Evolutionary conservation across 2,113 vertebrate genomes (phyloP).

Genomic region (Panthera uncia): DNA sequence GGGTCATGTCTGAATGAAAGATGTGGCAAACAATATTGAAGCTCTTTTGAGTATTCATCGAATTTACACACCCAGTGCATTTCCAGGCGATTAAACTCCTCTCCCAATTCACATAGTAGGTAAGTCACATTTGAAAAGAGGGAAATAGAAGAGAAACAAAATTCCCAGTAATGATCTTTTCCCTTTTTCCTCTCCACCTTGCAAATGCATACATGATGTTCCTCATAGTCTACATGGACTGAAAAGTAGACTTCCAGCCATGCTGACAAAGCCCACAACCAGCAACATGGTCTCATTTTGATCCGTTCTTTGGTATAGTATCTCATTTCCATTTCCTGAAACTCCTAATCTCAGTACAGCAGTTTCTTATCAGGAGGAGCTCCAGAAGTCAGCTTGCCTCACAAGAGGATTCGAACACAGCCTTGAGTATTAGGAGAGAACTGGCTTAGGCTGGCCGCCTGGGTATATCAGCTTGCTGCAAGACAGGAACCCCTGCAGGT

Average conservation of each 20-base stretch:
- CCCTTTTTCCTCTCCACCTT: neutral
- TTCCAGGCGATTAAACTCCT: neutral
- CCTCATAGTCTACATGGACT: neutral
- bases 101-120: neutral
- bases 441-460: neutral
- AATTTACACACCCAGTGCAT: neutral
- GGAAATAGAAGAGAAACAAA: neutral
- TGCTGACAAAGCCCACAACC: neutral
- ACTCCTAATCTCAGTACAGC: neutral
- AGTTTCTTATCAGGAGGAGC: constrained; percentile 21
- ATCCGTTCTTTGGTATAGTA: neutral
- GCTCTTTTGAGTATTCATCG: neutral
- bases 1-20: neutral
- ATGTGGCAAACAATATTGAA: neutral
- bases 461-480: neutral
- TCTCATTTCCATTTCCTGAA: neutral
- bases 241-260: neutral
- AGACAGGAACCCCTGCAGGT: neutral
- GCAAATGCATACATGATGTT: neutral
- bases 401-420: neutral
- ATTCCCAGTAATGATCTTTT: neutral
- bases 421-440: neutral
- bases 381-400: neutral
- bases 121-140: neutral
- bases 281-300: neutral